A percentile compares a stretch with the other conserved stretches of the same genome.
phyloP scores from a whole-genome alignment of 2,888 invertebrate genomes.

The Drosophila diplacantha region DNA sequence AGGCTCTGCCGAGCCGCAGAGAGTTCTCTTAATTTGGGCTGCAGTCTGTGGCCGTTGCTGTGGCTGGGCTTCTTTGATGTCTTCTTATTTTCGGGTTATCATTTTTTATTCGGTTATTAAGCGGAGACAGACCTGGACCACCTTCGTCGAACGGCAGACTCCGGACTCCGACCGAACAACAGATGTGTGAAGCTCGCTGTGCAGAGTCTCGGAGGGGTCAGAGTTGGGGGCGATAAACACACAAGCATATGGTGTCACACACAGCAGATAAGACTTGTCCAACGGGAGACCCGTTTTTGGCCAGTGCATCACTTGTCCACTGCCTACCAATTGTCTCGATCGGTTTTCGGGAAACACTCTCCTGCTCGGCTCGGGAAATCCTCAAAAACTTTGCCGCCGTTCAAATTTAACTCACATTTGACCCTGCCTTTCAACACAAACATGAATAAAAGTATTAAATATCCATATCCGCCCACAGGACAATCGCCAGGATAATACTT shows the following conservation, averaged over 20 bases:
- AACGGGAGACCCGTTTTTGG: constrained; percentile 12
- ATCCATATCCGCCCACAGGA: constrained; percentile 68
- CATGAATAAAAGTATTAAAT: constrained; percentile 62
- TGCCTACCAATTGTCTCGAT: constrained; percentile 13
- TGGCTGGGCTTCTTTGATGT: constrained; percentile 62
- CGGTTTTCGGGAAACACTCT: constrained; percentile 14
- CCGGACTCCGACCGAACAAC: constrained; percentile 35
- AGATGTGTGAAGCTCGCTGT: constrained; percentile 66
- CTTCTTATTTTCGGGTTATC: constrained; percentile 72
- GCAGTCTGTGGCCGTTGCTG: constrained; percentile 25
- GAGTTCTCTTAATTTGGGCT: constrained; percentile 47
- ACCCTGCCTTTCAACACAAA: constrained; percentile 36
- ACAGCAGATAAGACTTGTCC: constrained; percentile 25
- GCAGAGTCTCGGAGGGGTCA: constrained; percentile 46
- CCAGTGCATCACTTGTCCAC: constrained; percentile 15
- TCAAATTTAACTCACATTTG: constrained; percentile 60
- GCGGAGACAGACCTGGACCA: constrained; percentile 50
- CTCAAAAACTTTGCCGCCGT: constrained; percentile 46
- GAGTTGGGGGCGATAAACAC: constrained; percentile 45
- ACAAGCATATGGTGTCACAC: constrained; percentile 50
- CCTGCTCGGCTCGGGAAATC: constrained; percentile 15
- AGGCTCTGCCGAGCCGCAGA: constrained; percentile 48
- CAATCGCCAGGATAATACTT: constrained; percentile 54
- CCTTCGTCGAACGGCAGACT: constrained; percentile 24
- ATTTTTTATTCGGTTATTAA: constrained; percentile 72